Base-by-base conservation (phyloP, 2,888 invertebrate species). In the Cantharis rufa region DNA sequence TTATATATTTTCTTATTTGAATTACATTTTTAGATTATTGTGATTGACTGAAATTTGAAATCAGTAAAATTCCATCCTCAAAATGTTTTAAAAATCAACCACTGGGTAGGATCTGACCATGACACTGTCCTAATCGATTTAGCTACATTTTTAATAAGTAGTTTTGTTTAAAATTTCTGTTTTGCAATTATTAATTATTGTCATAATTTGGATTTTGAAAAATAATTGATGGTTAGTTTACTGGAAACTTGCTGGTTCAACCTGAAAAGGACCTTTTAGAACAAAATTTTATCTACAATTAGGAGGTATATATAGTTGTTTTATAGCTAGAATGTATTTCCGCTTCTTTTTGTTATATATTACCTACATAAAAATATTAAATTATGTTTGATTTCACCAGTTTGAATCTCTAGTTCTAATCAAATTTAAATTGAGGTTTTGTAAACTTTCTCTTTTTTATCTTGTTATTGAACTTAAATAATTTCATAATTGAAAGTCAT, bases 51-150 rank as follows among this genome's bases (percentile, higher is more conserved):
- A 95, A 95, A 98, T 89, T 89, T 91, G 27, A 92, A 95, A 80
- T 94, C 97, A 4, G 95, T 96, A 2, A 93, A 95, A 87, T 92
- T 95, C 84, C 96, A 98, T 86, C 94, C 95, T 1, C 93, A 96
- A 84, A 99, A 99, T 89, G 92, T 96, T 15, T 91, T 99, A 5
- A 91, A 93, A 80, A 89, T 99, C 79, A 93, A 94, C 73, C 93
- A 96, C 85, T 99, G 99, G 99, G 91, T 91, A 80, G 99, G 99
- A 1, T 94, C 95, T 77, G 97, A 98, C 86, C 94, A 96, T 82
- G 99, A 99, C 87, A 92, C 93, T 0, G 92, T 94, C 0, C 90
- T 99, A 0, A 90, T 96, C 61, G 98, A 99, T 87, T 91, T 99
- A 72, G 95, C 98, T 13, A 93, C 95, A 83, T 94, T 99, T 86